phyloP scores from a whole-genome alignment of 92 coral and sea anemone species.

The Siderastrea siderea region DNA sequence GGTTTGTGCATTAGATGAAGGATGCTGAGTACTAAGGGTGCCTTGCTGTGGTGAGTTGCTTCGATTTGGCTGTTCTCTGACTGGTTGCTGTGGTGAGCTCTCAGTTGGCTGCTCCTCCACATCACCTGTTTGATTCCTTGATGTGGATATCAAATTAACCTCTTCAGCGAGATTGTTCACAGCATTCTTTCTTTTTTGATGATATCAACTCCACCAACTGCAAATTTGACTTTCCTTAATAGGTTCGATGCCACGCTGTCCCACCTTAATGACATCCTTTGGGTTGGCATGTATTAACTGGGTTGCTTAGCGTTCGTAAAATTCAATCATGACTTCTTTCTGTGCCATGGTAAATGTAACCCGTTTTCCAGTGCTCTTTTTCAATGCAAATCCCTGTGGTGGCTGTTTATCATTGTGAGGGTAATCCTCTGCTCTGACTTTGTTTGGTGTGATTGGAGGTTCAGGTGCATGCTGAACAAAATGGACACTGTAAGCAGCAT shows the following conservation, averaged over 20 bases:
- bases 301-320: conserved; percentile 42
- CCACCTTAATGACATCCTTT: conserved; percentile 30
- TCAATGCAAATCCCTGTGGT: conserved; percentile 33
- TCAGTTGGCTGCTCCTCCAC: neutral
- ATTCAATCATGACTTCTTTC: conserved; percentile 45
- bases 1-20: no score
- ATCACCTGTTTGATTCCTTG: neutral
- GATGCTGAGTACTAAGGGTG: no score
- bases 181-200: conserved; percentile 51
- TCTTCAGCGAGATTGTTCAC: neutral
- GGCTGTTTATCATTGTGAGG: conserved; percentile 1
- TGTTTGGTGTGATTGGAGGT: neutral
- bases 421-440: neutral
- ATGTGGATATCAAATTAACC: neutral
- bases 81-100: neutral
- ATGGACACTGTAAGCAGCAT: neutral
- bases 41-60: no score
- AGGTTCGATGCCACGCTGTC: conserved; percentile 40
- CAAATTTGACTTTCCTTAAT: conserved; percentile 47
- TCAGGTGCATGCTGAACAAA: conserved; percentile 21
- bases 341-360: conserved; percentile 17
- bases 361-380: conserved; percentile 18
- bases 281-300: conserved; percentile 36
- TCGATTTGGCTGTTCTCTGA: neutral
- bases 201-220: conserved; percentile 63